These are phyloP conservation scores for Opisthograptis luteolata DNA, from an alignment of 2,888 invertebrate genomes.

Conservation along the genomic window DNA sequence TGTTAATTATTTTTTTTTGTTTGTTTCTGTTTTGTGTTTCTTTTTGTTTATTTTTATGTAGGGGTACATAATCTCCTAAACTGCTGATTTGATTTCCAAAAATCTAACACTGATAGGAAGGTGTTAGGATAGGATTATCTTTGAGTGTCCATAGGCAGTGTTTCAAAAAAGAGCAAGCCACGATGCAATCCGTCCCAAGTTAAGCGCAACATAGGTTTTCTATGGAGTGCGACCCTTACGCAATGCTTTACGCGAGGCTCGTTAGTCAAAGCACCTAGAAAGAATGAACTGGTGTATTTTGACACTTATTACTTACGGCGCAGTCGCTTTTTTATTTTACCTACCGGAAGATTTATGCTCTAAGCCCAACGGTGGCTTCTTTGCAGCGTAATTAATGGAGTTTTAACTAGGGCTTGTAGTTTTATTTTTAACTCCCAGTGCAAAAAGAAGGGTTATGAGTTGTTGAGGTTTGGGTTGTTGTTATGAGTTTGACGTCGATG, in stretches of 20 bases:
- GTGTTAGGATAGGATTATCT: too few species aligned
- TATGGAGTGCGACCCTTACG: conserved; percentile 32
- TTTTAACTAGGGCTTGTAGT: conserved; percentile 21
- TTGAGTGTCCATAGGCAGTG: too few species aligned
- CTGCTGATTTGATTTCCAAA: too few species aligned
- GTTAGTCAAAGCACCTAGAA: conserved; percentile 75
- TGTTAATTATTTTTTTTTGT: too few species aligned
- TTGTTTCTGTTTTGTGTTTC: too few species aligned
- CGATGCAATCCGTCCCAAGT: neutral
- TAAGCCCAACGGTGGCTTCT: conserved; percentile 35
- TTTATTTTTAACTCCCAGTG: neutral
- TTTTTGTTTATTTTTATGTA: too few species aligned
- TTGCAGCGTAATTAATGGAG: conserved; percentile 31
- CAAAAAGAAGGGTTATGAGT: too few species aligned
- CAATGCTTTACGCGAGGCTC: conserved; percentile 66
- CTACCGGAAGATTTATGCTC: conserved; percentile 52
- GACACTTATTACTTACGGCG: conserved; percentile 73
- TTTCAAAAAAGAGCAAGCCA: too few species aligned
- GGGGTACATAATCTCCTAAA: too few species aligned
- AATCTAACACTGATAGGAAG: too few species aligned
- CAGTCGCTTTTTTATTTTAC: conserved; percentile 47
- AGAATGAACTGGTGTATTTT: conserved; percentile 77
- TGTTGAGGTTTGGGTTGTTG: too few species aligned
- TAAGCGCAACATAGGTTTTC: neutral
- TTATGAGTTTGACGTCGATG: too few species aligned